A percentile compares a stretch with the other conserved stretches of the same genome.
Evolutionary conservation across 2,113 vertebrate species (phyloP).

Genomic region (Uria lomvia): DNA sequence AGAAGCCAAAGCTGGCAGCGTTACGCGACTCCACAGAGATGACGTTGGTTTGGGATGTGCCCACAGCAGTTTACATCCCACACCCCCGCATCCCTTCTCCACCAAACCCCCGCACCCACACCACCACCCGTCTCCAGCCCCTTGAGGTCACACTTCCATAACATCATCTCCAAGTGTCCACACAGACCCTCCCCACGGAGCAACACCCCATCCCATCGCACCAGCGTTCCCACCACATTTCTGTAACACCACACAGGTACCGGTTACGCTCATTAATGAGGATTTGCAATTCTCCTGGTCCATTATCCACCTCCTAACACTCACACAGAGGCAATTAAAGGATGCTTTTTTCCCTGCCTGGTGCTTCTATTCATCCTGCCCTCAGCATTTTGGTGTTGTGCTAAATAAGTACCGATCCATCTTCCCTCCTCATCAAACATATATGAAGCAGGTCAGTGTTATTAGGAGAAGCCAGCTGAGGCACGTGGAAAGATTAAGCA

Average conservation of each 20-base stretch:
- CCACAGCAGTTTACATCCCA: rapidly evolving
- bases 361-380: neutral
- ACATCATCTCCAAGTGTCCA: neutral
- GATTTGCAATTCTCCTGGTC: neutral
- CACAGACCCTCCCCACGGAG: neutral
- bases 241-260: neutral
- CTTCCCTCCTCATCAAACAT: neutral
- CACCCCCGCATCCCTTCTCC: neutral
- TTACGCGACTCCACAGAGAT: rapidly evolving
- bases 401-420: neutral
- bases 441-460: neutral
- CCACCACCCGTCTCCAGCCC: rapidly evolving
- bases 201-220: neutral
- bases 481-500: neutral
- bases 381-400: neutral
- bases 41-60: rapidly evolving
- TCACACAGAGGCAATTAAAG: neutral
- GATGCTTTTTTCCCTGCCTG: neutral
- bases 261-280: neutral
- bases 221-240: neutral
- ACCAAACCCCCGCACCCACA: neutral
- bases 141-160: neutral
- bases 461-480: neutral
- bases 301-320: neutral
- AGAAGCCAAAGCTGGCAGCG: neutral